Conservation (phyloP, 1,140 invertebrate species). For the Lordiphosa collinella region DNA sequence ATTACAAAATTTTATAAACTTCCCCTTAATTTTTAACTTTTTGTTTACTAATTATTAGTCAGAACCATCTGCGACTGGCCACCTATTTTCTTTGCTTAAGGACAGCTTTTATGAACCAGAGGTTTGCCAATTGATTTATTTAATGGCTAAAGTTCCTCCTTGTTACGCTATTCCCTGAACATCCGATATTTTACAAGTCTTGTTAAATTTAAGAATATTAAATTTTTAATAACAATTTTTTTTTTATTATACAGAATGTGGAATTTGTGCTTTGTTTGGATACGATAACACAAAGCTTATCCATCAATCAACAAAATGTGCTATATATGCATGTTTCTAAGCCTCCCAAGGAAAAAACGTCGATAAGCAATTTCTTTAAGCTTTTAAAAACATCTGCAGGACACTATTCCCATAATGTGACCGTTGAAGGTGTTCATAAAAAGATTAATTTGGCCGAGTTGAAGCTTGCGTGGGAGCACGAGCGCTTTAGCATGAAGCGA, state of each 20-base stretch:
- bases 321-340: slow-evolving; percentile 97
- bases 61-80: no score
- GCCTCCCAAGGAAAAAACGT: slow-evolving; percentile 92
- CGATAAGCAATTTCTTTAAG: slow-evolving; percentile 87
- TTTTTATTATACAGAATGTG: slow-evolving; percentile 85
- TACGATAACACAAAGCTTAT: slow-evolving; percentile 84
- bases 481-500: slow-evolving; percentile 94
- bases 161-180: no score
- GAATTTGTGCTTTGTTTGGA: slow-evolving; percentile 96
- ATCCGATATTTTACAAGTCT: no score
- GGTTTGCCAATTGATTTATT: no score
- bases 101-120: no score
- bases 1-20: no score
- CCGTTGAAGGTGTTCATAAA: slow-evolving; percentile 92
- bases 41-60: no score
- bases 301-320: slow-evolving; percentile 79
- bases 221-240: no score
- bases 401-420: slow-evolving; percentile 79
- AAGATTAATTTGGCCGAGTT: slow-evolving; percentile 99
- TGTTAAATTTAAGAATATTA: no score
- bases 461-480: slow-evolving; percentile 97
- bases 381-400: slow-evolving; percentile 83
- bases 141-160: no score
- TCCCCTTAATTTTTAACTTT: no score
- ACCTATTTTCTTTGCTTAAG: no score